Base-by-base conservation (phyloP, 2,113 vertebrate species). In the Leptosomus discolor region DNA sequence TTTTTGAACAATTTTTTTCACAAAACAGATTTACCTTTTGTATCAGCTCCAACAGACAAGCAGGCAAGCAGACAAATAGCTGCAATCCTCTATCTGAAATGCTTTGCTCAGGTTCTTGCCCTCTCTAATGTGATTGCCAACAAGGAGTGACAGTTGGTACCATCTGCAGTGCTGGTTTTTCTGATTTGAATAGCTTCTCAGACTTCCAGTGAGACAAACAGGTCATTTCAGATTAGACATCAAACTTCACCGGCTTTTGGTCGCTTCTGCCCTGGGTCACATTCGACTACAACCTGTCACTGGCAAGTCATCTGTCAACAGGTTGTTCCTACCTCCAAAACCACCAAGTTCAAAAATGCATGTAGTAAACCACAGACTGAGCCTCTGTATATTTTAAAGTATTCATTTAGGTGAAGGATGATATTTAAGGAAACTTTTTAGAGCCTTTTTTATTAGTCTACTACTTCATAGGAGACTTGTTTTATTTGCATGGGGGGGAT, bases 61-160 rank as follows among this genome's bases (percentile, higher is more conserved):
- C 24, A 75, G 39, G 32, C 26, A 82, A 69, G 39, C n/a, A 89
- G 87, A 63, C 21, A 93, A 69, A 81, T 24, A 93, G 84, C 77
- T 96, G 56, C 73, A 90, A 43, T 41, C 61, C 46, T 81, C 34
- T 32, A 37, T 67, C 89, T 79, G 81, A 78, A 88, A 53, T 73
- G 84, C 61, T 85, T 48, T 90, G 94, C 83, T 82, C 54, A 37
- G 50, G 92, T 94, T 76, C 86, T 91, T 90, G 95, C 89, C 94
- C 91, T 87, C 86, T 86, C 73, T 96, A 85, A 94, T 69, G 84
- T 79, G 92, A 94, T 39, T 69, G 80, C 77, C 92, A 97, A 95
- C 86, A 85, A 76, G 76, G 65, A 91, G 34, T 96, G 97, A 97
- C 96, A 97, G 95, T 90, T 94, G 77, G 89, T 94, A 95, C 95